Percentiles rank a stretch among this genome's conserved stretches.
Evolutionary conservation across 2,113 vertebrate species (phyloP).

Genomic region (Pedionomus torquatus): DNA sequence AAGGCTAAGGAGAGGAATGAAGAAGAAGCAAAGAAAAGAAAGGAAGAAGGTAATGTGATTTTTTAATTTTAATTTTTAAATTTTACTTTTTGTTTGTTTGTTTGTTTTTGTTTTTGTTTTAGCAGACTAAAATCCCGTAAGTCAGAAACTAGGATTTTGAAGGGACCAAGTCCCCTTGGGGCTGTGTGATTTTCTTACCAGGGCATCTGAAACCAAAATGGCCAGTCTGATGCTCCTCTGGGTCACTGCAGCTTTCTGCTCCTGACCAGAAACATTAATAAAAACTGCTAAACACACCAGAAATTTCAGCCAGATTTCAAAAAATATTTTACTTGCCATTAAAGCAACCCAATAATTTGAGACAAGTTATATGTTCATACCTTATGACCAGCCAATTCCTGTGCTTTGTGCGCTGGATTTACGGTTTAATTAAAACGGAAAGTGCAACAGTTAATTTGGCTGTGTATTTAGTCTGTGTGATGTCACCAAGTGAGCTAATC

Average conservation of each 20-base stretch:
- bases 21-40: slow-evolving; percentile 87
- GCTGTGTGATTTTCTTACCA: not conserved
- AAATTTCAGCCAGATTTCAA: not conserved
- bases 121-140: not conserved
- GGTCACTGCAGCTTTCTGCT: not conserved
- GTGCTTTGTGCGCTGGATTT: not conserved
- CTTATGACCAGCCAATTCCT: fast-evolving
- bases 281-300: not conserved
- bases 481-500: not conserved
- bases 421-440: not conserved
- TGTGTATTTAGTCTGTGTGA: not conserved
- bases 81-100: too few relatives aligned
- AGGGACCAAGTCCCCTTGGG: not conserved
- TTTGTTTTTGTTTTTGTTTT: too few relatives aligned
- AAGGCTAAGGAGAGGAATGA: slow-evolving; percentile 92
- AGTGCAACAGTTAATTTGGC: not conserved
- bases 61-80: not conserved
- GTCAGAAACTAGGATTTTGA: fast-evolving
- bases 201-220: not conserved
- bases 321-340: not conserved
- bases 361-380: not conserved
- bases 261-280: not conserved
- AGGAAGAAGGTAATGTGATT: slow-evolving; percentile 84
- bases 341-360: not conserved
- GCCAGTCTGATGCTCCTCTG: not conserved